Evolutionary conservation across 2,797 vertebrate genomes (phyloP).

Genomic region (Lophius americanus): DNA sequence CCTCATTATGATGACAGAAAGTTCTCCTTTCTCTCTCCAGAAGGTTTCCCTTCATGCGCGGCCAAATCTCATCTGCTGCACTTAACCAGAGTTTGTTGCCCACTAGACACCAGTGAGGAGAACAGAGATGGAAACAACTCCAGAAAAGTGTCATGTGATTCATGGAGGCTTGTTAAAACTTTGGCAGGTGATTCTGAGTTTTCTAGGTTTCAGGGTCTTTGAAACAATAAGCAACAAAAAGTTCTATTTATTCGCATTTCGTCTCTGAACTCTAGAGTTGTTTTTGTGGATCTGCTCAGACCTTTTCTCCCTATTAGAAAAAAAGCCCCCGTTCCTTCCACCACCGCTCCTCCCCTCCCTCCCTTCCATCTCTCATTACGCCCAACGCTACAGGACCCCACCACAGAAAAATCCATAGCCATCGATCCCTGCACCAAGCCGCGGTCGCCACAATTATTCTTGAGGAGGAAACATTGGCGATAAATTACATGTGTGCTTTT

Average conservation of each 20-base stretch:
- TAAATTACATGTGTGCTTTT: constrained; percentile 99
- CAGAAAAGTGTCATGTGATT: neutral
- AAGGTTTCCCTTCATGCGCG: neutral
- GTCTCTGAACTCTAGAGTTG: constrained; percentile 36
- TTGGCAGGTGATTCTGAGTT: neutral
- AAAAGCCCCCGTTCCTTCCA: constrained; percentile 79
- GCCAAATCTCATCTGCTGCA: neutral
- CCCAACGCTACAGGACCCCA: constrained; percentile 95
- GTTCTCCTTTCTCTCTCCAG: too few species aligned
- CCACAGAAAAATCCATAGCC: constrained; percentile 95
- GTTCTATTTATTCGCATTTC: constrained; percentile 58
- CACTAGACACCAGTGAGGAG: neutral
- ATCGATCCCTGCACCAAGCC: constrained; percentile 93
- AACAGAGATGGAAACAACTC: neutral
- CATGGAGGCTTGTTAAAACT: neutral
- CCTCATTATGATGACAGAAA: too few species aligned
- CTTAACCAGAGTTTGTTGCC: neutral
- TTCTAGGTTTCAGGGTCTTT: neutral
- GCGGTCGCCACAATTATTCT: constrained; percentile 99
- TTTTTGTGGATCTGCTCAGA: constrained; percentile 44
- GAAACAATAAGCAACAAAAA: constrained; percentile 1
- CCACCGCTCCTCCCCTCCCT: constrained; percentile 70
- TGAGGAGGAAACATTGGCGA: constrained; percentile 97
- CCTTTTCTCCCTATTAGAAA: constrained; percentile 80
- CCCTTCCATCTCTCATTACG: constrained; percentile 91